Percentiles rank a stretch among this genome's conserved stretches.
These are phyloP conservation scores for Polydrusus tereticollis DNA, from an alignment of 2,888 invertebrate genomes.

Conservation along the genomic window DNA sequence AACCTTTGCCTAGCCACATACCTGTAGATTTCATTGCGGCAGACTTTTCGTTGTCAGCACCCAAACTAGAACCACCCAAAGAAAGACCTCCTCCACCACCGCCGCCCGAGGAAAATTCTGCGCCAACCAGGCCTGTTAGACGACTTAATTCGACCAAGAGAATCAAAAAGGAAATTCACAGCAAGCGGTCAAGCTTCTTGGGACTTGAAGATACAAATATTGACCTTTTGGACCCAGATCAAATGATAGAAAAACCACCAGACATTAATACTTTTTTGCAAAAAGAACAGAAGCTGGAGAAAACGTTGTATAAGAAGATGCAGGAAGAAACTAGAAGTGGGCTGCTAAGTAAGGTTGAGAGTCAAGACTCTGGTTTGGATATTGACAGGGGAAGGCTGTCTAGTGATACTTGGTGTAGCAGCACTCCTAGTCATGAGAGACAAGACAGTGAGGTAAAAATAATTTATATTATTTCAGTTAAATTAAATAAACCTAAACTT, in stretches of 20 bases:
- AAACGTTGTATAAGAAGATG: constrained; percentile 77
- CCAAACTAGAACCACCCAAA: constrained; percentile 73
- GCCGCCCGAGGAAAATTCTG: constrained; percentile 78
- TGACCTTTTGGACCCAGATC: constrained; percentile 78
- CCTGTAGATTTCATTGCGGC: constrained; percentile 60
- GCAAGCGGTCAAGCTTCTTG: constrained; percentile 87
- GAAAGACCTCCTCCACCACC: constrained; percentile 55
- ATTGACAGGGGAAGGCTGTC: constrained; percentile 71
- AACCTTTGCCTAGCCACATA: constrained; percentile 65
- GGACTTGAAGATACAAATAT: constrained; percentile 83
- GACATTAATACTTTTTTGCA: constrained; percentile 86
- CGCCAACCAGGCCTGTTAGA: constrained; percentile 68
- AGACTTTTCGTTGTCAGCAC: constrained; percentile 72
- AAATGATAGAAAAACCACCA: constrained; percentile 74
- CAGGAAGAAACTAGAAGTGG: constrained; percentile 60
- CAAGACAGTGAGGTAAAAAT: constrained; percentile 76
- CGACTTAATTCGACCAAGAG: constrained; percentile 86
- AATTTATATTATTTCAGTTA: background rate
- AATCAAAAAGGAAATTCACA: constrained; percentile 87
- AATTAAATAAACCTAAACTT: no score
- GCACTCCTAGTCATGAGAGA: constrained; percentile 73
- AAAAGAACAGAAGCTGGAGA: constrained; percentile 83
- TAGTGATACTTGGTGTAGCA: constrained; percentile 73
- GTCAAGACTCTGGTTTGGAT: constrained; percentile 85
- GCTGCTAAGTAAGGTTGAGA: constrained; percentile 69